phyloP scores from a whole-genome alignment of 1,140 invertebrate genomes.

The Ectropis grisescens region DNA sequence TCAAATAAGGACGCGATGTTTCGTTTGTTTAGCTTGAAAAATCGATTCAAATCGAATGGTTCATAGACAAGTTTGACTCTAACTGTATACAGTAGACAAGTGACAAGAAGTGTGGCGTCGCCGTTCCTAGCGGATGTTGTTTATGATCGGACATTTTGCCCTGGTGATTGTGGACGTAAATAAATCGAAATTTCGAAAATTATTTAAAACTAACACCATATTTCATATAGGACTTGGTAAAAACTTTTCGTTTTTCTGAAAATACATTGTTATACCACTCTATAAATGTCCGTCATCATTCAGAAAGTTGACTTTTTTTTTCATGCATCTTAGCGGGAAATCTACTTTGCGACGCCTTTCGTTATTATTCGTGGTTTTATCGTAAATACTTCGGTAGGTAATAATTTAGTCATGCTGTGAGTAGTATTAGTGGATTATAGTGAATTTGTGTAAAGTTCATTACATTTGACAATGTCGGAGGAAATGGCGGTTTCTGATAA shows the following conservation, averaged over 20 bases:
- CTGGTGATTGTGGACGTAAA: slow-evolving; percentile 25
- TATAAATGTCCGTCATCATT: no score
- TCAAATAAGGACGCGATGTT: no score
- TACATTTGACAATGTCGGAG: slow-evolving; percentile 63
- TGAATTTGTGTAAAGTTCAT: slow-evolving; percentile 44
- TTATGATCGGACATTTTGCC: slow-evolving; percentile 64
- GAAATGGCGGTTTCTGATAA: slow-evolving; percentile 65
- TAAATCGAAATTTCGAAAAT: slow-evolving; percentile 3
- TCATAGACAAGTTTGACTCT: no score
- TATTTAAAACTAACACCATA: background rate
- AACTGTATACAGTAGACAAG: no score
- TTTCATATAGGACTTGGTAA: no score
- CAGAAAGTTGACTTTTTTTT: slow-evolving; percentile 32
- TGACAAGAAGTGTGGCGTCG: slow-evolving; percentile 30
- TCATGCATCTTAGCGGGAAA: slow-evolving; percentile 61
- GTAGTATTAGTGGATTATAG: no score
- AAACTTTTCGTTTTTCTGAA: no score
- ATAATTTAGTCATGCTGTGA: slow-evolving; percentile 57
- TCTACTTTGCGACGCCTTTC: slow-evolving; percentile 58
- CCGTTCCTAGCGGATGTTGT: slow-evolving; percentile 48
- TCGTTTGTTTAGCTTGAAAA: no score
- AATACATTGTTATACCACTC: no score
- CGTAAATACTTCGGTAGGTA: slow-evolving; percentile 41
- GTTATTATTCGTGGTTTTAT: slow-evolving; percentile 36
- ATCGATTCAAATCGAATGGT: no score